Evolutionary conservation across 2,113 vertebrate species (phyloP), one percentile per base, ranked within the genome.

Genomic region (Ellobius talpinus): DNA sequence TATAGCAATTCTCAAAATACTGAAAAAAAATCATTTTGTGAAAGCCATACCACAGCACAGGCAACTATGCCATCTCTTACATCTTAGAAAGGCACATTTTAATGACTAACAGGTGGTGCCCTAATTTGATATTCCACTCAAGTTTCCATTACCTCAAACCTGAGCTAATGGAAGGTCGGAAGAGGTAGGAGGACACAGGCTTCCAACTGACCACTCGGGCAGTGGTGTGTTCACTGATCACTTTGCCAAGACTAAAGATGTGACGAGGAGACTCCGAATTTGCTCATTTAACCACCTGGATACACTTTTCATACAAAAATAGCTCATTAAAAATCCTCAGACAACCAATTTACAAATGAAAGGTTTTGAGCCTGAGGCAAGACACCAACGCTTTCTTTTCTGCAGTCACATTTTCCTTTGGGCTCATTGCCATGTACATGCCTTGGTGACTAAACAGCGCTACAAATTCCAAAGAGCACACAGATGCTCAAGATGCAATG

Each of bases 1-100:
- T 55, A 89, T 47, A 97, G 94, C 84, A 97, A 90, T 76, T 23
- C 93, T 96, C 68, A 91, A 98, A 98, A 98, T 97, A 98, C 45
- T 95, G 74, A 73, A 92, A 92, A 86, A 61, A 97, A 96, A 50
- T 12, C 61, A 61, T 97, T 95, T 96, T 79, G 93, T 86, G 89
- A 97, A 98, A 98, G 95, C 94, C 92, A 17, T 91, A 93, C 78
- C 79, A 95, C 26, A 89, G 68, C 36, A 65, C 21, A 90, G 87
- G 63, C 73, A n/a, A 79, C 17, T 65, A 87, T 36, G 93, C 72
- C 65, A 39, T 17, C 85, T 90, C 87, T 33, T 89, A 78, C 93
- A 92, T 86, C 31, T 42, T 95, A 66, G 85, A 91, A 97, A 96
- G 96, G 98, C 96, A 96, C 79, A 74, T 78, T 45, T 90, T 72